Conservation (phyloP, 2,888 invertebrate species). For the Eupithecia insigniata region DNA sequence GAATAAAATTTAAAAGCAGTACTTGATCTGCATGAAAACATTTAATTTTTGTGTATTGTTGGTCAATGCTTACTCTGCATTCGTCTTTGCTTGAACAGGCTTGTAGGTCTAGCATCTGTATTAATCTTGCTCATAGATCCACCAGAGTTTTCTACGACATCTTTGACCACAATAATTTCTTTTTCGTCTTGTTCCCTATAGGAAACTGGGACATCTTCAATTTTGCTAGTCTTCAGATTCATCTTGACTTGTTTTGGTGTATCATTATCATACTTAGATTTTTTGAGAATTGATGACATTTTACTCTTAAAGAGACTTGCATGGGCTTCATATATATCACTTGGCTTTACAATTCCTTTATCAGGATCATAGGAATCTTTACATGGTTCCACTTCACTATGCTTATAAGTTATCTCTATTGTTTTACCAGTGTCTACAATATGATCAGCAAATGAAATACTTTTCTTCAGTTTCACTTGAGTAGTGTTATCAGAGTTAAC, state of each 20-base stretch:
- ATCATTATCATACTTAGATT: slow-evolving; percentile 59
- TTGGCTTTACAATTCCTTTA: slow-evolving; percentile 71
- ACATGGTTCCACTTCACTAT: slow-evolving; percentile 59
- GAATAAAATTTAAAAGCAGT: background rate
- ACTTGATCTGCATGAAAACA: background rate
- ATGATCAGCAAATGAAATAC: slow-evolving; percentile 74
- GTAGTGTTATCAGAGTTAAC: slow-evolving; percentile 47
- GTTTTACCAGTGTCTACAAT: slow-evolving; percentile 63
- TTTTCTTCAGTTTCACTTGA: slow-evolving; percentile 53
- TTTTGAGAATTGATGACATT: slow-evolving; percentile 73
- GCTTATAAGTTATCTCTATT: slow-evolving; percentile 68
- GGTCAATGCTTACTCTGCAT: slow-evolving; percentile 53
- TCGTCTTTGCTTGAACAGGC: slow-evolving; percentile 74
- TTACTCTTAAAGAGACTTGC: slow-evolving; percentile 56
- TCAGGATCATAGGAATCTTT: slow-evolving; percentile 56
- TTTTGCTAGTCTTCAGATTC: slow-evolving; percentile 18
- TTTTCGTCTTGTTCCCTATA: slow-evolving; percentile 17
- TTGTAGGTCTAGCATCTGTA: slow-evolving; percentile 62
- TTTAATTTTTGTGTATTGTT: background rate
- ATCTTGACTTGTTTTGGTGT: slow-evolving; percentile 22
- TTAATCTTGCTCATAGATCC: slow-evolving; percentile 47
- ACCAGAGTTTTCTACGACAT: slow-evolving; percentile 64
- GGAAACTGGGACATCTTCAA: slow-evolving; percentile 28
- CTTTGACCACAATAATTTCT: slow-evolving; percentile 64
- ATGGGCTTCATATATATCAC: slow-evolving; percentile 73